Percentiles rank a stretch among this genome's conserved stretches.
These are phyloP conservation scores for Labeo calbasu DNA, from an alignment of 2,797 vertebrate species.

Conservation along the genomic window DNA sequence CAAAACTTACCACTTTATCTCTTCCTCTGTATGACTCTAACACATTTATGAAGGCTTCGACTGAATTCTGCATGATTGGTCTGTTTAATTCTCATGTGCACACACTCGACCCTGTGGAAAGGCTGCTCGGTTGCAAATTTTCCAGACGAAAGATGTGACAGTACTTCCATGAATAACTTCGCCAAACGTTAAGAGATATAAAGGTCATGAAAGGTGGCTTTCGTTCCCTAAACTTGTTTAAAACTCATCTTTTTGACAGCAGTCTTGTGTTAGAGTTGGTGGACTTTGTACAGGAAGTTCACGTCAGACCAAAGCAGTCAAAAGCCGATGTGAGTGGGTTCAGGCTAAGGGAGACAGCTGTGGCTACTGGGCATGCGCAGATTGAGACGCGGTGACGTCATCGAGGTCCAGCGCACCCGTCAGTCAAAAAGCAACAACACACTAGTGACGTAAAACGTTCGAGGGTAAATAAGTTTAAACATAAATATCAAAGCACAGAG, in stretches of 20 bases:
- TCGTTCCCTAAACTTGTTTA: background rate
- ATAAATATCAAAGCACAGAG: background rate
- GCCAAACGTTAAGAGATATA: background rate
- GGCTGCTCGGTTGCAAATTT: background rate
- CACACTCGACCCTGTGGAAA: background rate
- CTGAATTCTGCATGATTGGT: conserved; percentile 48
- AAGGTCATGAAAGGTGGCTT: background rate
- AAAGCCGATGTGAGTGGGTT: conserved; percentile 47
- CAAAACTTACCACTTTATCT: conserved; percentile 85
- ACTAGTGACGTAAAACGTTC: background rate
- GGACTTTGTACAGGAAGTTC: conserved; percentile 72
- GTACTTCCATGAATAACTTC: background rate
- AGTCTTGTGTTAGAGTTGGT: conserved; percentile 15
- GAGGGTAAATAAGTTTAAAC: background rate
- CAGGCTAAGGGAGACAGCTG: no score
- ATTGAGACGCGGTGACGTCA: background rate
- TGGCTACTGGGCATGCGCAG: no score
- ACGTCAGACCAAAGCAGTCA: conserved; percentile 58
- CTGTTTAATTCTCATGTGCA: background rate
- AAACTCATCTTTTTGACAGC: background rate
- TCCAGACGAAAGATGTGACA: background rate
- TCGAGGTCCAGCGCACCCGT: background rate
- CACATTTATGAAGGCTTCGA: conserved; percentile 74
- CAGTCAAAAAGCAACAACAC: background rate
- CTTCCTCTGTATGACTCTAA: conserved; percentile 91